Conservation (phyloP, 1,140 invertebrate species). For the Drosophila pseudoananassae region DNA sequence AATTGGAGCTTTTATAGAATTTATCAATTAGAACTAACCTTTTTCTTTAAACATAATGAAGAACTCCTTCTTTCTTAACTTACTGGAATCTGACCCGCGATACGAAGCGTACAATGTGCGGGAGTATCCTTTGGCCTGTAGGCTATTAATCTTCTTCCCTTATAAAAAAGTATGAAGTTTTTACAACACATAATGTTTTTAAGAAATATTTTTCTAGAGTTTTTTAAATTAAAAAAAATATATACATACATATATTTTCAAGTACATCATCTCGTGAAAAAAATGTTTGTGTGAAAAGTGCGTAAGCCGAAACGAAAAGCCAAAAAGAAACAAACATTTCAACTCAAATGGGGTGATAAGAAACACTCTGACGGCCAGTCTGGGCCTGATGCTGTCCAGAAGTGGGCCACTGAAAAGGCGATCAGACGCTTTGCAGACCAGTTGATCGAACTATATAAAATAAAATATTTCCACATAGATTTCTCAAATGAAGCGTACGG, state of each 20-base stretch:
- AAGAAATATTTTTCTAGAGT: not conserved
- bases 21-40: no score
- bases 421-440: constrained; percentile 24
- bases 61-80: no score
- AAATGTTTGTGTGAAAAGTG: constrained; percentile 68
- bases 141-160: no score
- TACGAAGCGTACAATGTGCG: no score
- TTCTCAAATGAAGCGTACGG: constrained; percentile 51
- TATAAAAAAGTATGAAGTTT: no score
- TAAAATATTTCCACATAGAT: constrained; percentile 79
- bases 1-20: no score
- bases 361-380: constrained; percentile 17
- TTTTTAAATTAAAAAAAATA: not conserved
- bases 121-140: no score
- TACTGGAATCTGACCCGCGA: no score
- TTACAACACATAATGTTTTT: no score
- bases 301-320: constrained; percentile 53
- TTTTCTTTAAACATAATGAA: no score
- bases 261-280: constrained; percentile 1
- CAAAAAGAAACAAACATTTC: constrained; percentile 70
- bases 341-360: constrained; percentile 65
- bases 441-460: constrained; percentile 75
- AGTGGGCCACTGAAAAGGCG: constrained; percentile 15
- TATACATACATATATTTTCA: no score
- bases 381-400: constrained; percentile 62